Conservation (phyloP, 2,113 vertebrate species). For the Corythaixoides concolor region DNA sequence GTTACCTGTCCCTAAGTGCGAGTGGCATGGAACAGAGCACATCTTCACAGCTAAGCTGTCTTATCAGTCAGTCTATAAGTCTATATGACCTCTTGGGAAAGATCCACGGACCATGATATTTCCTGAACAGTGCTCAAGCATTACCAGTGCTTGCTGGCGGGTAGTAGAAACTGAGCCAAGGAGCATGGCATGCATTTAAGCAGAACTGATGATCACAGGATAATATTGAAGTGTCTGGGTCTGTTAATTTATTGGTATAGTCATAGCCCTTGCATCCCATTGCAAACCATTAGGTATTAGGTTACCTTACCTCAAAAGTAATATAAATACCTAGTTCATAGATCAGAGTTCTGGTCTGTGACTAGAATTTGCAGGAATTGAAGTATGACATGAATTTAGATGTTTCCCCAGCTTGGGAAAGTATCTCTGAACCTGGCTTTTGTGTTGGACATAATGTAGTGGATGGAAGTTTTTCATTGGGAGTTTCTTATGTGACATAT, state of each 20-base stretch:
- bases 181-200: neutral
- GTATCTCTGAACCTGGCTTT: neutral
- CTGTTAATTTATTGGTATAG: neutral
- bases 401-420: neutral
- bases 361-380: neutral
- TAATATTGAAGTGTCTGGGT: neutral
- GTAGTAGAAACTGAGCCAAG: neutral
- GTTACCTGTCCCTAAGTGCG: neutral
- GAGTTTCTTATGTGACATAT: neutral
- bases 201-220: neutral
- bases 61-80: neutral
- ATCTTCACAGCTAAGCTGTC: neutral
- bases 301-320: neutral
- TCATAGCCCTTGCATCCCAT: rapidly evolving
- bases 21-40: neutral
- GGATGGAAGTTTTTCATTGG: neutral
- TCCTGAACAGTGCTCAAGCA: neutral
- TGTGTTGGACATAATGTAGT: neutral
- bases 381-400: neutral
- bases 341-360: neutral
- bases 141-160: neutral
- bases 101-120: neutral
- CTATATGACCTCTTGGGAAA: neutral
- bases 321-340: neutral
- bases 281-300: neutral